phyloP scores from a whole-genome alignment of 1,140 invertebrate species.

The Drosophila ogumai region DNA sequence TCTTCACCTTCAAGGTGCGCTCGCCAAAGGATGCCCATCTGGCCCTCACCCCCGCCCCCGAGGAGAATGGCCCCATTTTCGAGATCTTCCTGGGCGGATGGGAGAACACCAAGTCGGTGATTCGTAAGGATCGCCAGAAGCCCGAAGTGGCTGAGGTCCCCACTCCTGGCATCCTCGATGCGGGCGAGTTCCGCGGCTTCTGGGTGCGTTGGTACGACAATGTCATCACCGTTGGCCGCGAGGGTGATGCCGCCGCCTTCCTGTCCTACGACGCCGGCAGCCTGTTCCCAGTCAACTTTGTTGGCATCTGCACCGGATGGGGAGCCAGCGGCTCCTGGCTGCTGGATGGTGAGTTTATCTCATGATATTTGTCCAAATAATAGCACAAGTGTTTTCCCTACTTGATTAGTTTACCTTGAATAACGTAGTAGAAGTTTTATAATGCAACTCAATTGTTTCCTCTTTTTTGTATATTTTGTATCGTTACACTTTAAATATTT shows the following conservation, averaged over 20 bases:
- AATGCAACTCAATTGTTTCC: background rate
- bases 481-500: background rate
- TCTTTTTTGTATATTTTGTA: background rate
- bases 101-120: conserved; percentile 93
- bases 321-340: conserved; percentile 93
- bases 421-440: background rate
- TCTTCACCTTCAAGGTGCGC: conserved; percentile 90
- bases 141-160: conserved; percentile 91
- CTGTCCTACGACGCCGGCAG: conserved; percentile 89
- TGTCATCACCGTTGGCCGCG: conserved; percentile 81
- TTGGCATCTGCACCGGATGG: conserved; percentile 94
- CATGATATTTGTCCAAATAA: background rate
- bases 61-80: conserved; percentile 90
- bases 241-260: conserved; percentile 89
- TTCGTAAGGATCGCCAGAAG: conserved; percentile 91
- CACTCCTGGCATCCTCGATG: conserved; percentile 89
- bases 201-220: conserved; percentile 92
- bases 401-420: conserved; percentile 16
- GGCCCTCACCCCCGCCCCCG: conserved; percentile 88
- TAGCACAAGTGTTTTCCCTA: conserved; percentile 5
- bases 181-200: conserved; percentile 91
- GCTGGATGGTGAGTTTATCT: conserved; percentile 89
- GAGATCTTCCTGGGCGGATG: conserved; percentile 94
- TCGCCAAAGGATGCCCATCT: conserved; percentile 92
- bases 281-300: conserved; percentile 89